Evolutionary conservation across 2,888 invertebrate genomes (phyloP).

Genomic region (Hesperia comma): DNA sequence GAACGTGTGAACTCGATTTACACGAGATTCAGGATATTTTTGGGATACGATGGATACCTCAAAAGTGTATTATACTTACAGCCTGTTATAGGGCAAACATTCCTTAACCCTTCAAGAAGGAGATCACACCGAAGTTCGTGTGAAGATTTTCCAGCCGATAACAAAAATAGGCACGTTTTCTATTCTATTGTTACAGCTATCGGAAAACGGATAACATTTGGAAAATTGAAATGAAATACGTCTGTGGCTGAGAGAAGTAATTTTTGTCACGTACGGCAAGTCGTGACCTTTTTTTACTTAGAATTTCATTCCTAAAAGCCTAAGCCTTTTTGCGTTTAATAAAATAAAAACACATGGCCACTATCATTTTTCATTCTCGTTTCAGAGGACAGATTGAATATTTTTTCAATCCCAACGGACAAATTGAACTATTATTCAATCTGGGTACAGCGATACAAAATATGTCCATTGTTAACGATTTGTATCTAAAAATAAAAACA

Average conservation of each 20-base stretch:
- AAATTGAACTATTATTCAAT: too few relatives aligned
- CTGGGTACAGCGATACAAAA: too few relatives aligned
- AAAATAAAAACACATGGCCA: background rate
- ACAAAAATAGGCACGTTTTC: constrained; percentile 7
- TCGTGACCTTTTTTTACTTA: background rate
- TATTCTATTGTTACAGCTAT: background rate
- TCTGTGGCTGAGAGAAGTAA: background rate
- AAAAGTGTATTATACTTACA: too few relatives aligned
- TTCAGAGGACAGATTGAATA: background rate
- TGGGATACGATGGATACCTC: too few relatives aligned
- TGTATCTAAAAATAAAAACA: too few relatives aligned
- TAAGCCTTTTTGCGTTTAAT: background rate
- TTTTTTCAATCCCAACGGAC: too few relatives aligned
- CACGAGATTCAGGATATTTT: too few relatives aligned
- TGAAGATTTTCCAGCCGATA: background rate
- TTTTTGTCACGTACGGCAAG: background rate
- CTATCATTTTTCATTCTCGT: too few relatives aligned
- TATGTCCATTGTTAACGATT: too few relatives aligned
- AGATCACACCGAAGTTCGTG: background rate
- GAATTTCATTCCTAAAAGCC: background rate
- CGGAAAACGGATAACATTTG: background rate
- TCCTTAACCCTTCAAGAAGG: background rate
- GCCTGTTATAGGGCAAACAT: too few relatives aligned
- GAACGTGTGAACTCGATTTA: too few relatives aligned
- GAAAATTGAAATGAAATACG: constrained; percentile 2